Base-by-base conservation (phyloP, 2,113 vertebrate genomes). In the Leptosomus discolor region DNA sequence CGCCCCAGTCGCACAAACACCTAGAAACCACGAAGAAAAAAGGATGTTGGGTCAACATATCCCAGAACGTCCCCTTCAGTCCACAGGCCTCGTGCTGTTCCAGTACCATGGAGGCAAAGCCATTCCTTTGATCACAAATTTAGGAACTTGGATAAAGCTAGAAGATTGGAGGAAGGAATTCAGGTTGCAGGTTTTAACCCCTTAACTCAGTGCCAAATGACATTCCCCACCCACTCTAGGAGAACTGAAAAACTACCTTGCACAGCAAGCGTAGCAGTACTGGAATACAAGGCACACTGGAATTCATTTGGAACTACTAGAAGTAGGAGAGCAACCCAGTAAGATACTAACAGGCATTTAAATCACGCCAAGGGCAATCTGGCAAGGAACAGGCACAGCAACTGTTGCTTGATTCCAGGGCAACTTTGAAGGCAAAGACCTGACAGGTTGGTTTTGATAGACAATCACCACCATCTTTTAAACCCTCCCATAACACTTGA, bases 1-100 rank as follows among this genome's bases (percentile, higher is more conserved):
- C 99, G 98, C 12, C 99, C 99, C 96, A 99, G 89, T 15, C 98
- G 95, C 91, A 99, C 97, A 60, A 99, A 97, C 90, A 99, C 99
- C 99, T 99, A 97, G 12, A 51, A 58, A 80, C 5, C 20, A 85
- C 1, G 6, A 29, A 58, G 19, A 3, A 16, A 12, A n/a, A 24
- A 58, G n/a, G 2, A 5, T 2, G 2, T 32, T 45, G n/a, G 17
- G 37, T 54, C 77, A 87, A 11, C 29, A 2, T 0, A 26, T 8
- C 9, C 71, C 68, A 76, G 53, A 16, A 8, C 0, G 0, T 8
- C 18, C 30, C 39, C 43, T 36, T 4, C 61, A 53, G 46, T 5
- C 41, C 50, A 7, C 2, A 39, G 34, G 16, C 11, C 45, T 85
- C 63, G 29, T 17, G 5, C 9, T 46, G 27, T 5, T 54, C 43